These are phyloP conservation scores for Ceratina japonica DNA, from an alignment of 1,140 invertebrate species.

Conservation along the genomic window DNA sequence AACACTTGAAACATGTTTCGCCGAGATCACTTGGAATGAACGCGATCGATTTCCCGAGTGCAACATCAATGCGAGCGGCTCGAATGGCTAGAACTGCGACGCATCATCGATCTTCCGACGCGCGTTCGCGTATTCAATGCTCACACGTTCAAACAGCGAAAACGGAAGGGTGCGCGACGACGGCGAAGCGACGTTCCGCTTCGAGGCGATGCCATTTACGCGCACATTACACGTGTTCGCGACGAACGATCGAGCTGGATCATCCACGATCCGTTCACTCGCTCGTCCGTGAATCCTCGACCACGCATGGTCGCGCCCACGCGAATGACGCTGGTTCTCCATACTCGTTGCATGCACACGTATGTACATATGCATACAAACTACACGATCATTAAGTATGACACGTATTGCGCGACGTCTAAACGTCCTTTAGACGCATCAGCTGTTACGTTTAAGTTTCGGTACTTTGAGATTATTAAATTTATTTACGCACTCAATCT, in stretches of 20 bases:
- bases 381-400: conserved; percentile 10
- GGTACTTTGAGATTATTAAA: not conserved
- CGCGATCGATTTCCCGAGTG: conserved; percentile 8
- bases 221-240: conserved; percentile 5
- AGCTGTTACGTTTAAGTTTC: not conserved
- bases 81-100: not conserved
- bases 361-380: not conserved
- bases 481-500: too few species aligned
- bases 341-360: conserved; percentile 16
- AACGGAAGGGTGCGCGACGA: conserved; percentile 18
- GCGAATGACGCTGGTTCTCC: conserved; percentile 30
- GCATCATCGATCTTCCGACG: conserved; percentile 30
- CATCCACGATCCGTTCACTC: conserved; percentile 20
- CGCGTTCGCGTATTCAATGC: conserved; percentile 22
- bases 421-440: conserved; percentile 5
- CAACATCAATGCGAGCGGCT: conserved; percentile 10
- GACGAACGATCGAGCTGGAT: conserved; percentile 30
- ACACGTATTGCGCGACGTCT: not conserved
- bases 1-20: not conserved
- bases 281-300: conserved; percentile 25
- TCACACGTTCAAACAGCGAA: conserved; percentile 3
- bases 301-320: conserved; percentile 38
- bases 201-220: conserved; percentile 16
- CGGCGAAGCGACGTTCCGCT: too few species aligned
- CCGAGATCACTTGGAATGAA: not conserved